Evolutionary conservation across 2,888 invertebrate species (phyloP), one percentile per base, ranked within the genome.

Genomic region (Apomyelois bistriatella): DNA sequence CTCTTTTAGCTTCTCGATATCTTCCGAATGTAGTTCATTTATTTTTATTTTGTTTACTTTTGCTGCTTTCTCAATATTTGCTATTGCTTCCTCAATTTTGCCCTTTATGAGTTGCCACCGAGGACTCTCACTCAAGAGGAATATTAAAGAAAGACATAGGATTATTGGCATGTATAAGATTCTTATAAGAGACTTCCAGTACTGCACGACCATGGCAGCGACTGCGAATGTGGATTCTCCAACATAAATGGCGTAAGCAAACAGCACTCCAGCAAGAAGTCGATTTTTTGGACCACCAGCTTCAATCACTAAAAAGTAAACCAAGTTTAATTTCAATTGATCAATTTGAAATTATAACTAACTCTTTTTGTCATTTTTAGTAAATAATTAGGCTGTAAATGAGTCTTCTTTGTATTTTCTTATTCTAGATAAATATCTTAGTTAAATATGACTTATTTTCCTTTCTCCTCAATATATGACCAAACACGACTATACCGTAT

Each of bases 81-180:
- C 57, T 49, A 82, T 84, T 0, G 80, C 86, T 53, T 74, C 59
- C n/a, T 76, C 70, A 0, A 69, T 63, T 66, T 75, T 84, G 0
- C 82, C 80, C 17, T 72, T 82, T 1, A 87, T 59, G 1, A 89
- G 74, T 52, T 76, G 79, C 88, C 89, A 89, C 56, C 88, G 62
- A 0, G 83, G 81, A 47, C 87, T 88, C 54, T 89, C 88, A 40
- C 68, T 66, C 7, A 85, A 37, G 1, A 85, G 16, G 51, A 68
- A 77, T 40, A 74, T 65, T 53, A 76, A 74, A 9, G 61, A 56
- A 6, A 86, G 50, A 54, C 79, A 81, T 32, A 85, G 48, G 1
- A 85, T 57, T 3, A 75, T 65, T 0, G 88, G 88, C 1, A 72
- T 73, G 57, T 82, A 81, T 36, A 83, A 79, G n/a, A 84, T 76